Conservation (phyloP, 92 coral and sea anemone genomes). For the Blastomussa wellsi region DNA sequence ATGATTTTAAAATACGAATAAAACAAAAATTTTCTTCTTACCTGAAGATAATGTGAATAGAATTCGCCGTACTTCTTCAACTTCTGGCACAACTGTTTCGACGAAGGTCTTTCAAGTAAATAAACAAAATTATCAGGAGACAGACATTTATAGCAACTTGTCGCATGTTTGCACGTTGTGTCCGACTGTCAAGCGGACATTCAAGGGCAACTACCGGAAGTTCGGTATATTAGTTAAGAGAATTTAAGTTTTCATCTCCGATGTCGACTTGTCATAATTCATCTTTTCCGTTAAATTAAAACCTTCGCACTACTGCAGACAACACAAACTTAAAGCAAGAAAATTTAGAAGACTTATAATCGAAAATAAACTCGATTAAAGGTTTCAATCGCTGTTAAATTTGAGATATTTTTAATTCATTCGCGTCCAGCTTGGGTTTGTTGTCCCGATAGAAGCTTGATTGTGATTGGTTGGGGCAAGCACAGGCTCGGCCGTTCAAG, state of each 20-base stretch:
- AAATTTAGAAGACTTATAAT: neutral
- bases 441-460: neutral
- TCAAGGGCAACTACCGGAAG: conserved; percentile 35
- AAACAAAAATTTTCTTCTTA: neutral
- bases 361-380: neutral
- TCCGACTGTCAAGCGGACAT: conserved; percentile 4
- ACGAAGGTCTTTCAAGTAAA: neutral
- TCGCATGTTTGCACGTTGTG: neutral
- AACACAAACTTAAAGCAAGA: neutral
- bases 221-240: neutral
- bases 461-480: conserved; percentile 12
- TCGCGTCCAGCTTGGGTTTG: neutral
- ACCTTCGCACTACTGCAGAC: neutral
- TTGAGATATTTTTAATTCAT: neutral
- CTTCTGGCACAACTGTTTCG: neutral
- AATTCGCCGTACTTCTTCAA: neutral
- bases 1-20: neutral
- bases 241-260: neutral
- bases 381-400: neutral
- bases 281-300: neutral
- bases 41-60: neutral
- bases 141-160: neutral
- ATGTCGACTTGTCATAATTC: neutral
- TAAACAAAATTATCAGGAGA: neutral
- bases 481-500: conserved; percentile 18